phyloP scores from a whole-genome alignment of 2,888 invertebrate species.

The Hybos culiciformis region DNA sequence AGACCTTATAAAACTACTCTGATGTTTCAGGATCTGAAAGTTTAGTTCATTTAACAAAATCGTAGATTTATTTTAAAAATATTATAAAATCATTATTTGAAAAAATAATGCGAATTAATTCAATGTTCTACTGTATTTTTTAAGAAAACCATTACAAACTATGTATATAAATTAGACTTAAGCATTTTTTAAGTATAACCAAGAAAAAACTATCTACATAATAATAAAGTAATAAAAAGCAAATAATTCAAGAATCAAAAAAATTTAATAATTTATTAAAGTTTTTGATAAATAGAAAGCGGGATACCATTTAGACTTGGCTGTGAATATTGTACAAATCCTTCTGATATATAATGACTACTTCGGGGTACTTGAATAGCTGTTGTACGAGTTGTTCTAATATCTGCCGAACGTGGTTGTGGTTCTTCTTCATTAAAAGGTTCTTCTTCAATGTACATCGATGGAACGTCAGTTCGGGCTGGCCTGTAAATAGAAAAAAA shows the following conservation, averaged over 20 bases:
- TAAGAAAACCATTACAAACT: no score
- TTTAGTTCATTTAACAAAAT: no score
- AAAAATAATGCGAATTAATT: no score
- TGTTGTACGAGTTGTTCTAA: constrained; percentile 21
- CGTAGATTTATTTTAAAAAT: no score
- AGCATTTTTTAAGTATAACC: no score
- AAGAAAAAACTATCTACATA: no score
- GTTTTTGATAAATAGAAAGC: constrained; percentile 32
- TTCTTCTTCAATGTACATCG: constrained; percentile 37
- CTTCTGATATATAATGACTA: constrained; percentile 33
- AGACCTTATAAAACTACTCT: no score
- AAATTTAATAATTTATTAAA: constrained; percentile 19
- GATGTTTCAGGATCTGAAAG: no score
- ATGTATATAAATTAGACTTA: no score
- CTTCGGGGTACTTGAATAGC: constrained; percentile 20
- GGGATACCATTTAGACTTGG: constrained; percentile 38
- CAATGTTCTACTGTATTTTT: no score
- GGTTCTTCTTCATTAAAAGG: constrained; percentile 32
- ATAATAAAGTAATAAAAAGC: neutral
- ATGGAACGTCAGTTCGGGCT: constrained; percentile 35
- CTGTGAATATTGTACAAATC: constrained; percentile 37
- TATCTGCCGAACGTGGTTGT: constrained; percentile 21
- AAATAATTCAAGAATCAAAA: neutral
- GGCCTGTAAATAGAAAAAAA: constrained; percentile 23
- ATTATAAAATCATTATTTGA: no score